phyloP scores from a whole-genome alignment of 2,888 invertebrate genomes.

The Megastigmus dorsalis region DNA sequence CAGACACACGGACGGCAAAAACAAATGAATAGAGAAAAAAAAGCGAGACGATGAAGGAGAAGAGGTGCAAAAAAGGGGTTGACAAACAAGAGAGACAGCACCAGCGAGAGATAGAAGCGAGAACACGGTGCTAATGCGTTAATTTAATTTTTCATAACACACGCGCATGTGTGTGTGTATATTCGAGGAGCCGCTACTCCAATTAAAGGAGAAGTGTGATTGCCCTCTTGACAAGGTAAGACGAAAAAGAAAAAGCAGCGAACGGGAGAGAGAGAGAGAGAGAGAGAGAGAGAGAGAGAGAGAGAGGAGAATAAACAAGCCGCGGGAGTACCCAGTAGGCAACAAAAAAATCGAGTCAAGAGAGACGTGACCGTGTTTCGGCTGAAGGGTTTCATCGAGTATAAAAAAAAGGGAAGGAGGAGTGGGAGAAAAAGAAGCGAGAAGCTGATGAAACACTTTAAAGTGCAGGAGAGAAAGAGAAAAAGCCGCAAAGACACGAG shows the following conservation, averaged over 20 bases:
- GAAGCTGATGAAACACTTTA: slow-evolving; percentile 10
- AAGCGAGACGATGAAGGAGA: too few species aligned
- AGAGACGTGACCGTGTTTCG: slow-evolving; percentile 34
- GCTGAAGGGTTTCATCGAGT: slow-evolving; percentile 35
- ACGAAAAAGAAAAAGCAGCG: neutral
- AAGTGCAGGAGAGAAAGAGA: neutral
- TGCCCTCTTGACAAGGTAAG: neutral
- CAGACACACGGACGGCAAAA: too few species aligned
- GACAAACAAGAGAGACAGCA: too few species aligned
- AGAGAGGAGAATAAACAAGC: slow-evolving; percentile 5
- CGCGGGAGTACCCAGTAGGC: neutral
- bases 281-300: neutral
- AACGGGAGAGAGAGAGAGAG: neutral
- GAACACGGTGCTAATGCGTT: neutral
- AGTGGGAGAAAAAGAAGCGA: too few species aligned
- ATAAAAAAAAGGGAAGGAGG: slow-evolving; percentile 2
- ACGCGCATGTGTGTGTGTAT: neutral
- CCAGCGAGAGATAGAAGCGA: too few species aligned
- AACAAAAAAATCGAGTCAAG: slow-evolving; percentile 31
- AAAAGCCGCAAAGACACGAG: too few species aligned
- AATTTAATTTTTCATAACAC: slow-evolving; percentile 12
- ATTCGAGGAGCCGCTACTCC: slow-evolving; percentile 1
- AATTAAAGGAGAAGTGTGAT: slow-evolving; percentile 32
- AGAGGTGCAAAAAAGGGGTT: too few species aligned
- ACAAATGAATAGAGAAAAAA: too few species aligned